A percentile compares a stretch with the other conserved stretches of the same genome.
phyloP scores from a whole-genome alignment of 2,113 vertebrate genomes.

The Ardeotis arabs region DNA sequence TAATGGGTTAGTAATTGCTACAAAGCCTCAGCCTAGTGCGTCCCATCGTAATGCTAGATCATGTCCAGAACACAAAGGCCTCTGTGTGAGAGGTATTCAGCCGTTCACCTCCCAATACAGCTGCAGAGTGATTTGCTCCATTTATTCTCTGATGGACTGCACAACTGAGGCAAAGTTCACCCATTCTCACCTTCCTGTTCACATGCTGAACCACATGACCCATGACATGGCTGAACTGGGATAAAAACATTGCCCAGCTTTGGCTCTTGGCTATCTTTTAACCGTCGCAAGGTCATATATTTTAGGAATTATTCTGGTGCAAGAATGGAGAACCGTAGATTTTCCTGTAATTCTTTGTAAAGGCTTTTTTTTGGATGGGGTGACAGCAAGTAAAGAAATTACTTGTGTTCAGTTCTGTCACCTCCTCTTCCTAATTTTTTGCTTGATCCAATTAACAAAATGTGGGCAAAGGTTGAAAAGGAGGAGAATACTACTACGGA shows the following conservation, averaged over 20 bases:
- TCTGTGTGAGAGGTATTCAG: conserved; percentile 86
- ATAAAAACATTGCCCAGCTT: conserved; percentile 63
- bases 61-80: conserved; percentile 88
- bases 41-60: conserved; percentile 82
- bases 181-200: conserved; percentile 92
- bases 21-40: conserved; percentile 68
- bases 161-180: conserved; percentile 90
- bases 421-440: background rate
- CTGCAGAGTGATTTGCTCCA: conserved; percentile 91
- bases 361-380: background rate
- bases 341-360: conserved; percentile 25
- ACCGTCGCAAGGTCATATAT: conserved; percentile 48
- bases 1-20: conserved; percentile 88
- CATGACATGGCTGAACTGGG: conserved; percentile 72
- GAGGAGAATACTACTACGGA: background rate
- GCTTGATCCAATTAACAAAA: background rate
- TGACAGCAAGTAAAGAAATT: background rate
- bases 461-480: background rate
- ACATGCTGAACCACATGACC: conserved; percentile 82
- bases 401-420: background rate
- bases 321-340: background rate
- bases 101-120: conserved; percentile 76
- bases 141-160: conserved; percentile 94
- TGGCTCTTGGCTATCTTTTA: conserved; percentile 70
- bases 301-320: conserved; percentile 36